Evolutionary conservation across 2,113 vertebrate species (phyloP).

Genomic region (Dasyornis broadbenti): DNA sequence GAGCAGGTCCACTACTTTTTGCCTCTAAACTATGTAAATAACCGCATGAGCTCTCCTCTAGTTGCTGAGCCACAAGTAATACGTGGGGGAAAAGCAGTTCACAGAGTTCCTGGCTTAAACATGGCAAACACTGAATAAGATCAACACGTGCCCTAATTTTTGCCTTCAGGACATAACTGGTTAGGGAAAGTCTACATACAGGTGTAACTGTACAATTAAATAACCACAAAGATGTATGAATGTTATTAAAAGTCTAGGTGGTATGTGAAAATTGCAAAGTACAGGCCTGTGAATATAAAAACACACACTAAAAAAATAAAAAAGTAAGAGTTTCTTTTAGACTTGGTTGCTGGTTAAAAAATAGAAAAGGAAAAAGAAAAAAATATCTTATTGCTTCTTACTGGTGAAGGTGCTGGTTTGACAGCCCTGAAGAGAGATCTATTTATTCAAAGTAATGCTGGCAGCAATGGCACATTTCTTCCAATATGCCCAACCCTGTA

Average conservation of each 20-base stretch:
- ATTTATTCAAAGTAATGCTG: conserved; percentile 53
- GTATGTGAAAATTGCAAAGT: neutral
- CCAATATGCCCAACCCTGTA: neutral
- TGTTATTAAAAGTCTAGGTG: neutral
- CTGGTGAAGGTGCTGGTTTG: conserved; percentile 3
- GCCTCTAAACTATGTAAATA: neutral
- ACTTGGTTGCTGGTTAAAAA: neutral
- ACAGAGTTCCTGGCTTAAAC: neutral
- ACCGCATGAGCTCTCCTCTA: neutral
- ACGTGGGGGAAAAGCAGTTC: neutral
- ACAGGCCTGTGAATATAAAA: neutral
- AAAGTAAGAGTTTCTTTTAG: neutral
- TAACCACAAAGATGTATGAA: neutral
- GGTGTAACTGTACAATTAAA: neutral
- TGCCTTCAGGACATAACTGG: neutral
- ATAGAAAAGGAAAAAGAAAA: neutral
- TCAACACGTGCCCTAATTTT: neutral
- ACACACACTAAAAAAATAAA: neutral
- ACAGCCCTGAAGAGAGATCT: conserved; percentile 27
- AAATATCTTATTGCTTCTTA: neutral
- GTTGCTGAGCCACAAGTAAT: neutral
- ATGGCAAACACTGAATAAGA: neutral
- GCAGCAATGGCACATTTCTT: conserved; percentile 37
- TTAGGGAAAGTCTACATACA: neutral
- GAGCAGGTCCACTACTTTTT: neutral